Base-by-base conservation (phyloP, 2,888 invertebrate species). In the Acronicta leporina region DNA sequence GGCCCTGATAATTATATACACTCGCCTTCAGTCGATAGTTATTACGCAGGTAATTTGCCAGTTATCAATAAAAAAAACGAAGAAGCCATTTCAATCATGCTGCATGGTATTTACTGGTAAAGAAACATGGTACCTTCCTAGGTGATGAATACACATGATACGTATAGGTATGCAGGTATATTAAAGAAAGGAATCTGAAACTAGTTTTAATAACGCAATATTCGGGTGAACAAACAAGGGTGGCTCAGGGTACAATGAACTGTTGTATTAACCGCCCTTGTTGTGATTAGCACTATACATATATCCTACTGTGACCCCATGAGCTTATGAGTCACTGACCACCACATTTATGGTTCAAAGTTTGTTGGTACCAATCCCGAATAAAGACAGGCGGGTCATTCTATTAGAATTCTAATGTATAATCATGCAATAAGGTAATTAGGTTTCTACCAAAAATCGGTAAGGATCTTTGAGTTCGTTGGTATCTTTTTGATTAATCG, bases 1-100 rank as follows among this genome's bases (percentile, higher is more conserved):
- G 16, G 42, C 54, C 59, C 33, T 63, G 52, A 51, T 77, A 70
- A 73, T 65, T 61, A n/a, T n/a, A n/a, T n/a, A 65, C 56, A 50
- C 56, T 70, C 49, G 62, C 74, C 77, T 75, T 77, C 73, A 44
- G 15, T 33, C 27, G 41, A 16, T 14, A 51, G 9, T 15, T 57
- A 10, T 40, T 20, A 43, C 11, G 27, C 30, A 30, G 43, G 41
- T 59, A 40, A 60, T 60, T 40, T 68, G 30, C 52, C 25, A 14
- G 38, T 13, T 46, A 67, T 38, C 52, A 48, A 16, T 15, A 49
- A 47, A 49, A 43, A 35, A 42, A 38, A 48, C 16, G 8, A 41
- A 13, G 35, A 35, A 38, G 1, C n/a, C 7, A n/a, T n/a, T n/a
- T 5, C 5, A n/a, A 4, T 33, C 33, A 11, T 33, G 33, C 10